Percentiles rank a stretch among this genome's conserved stretches.
Evolutionary conservation across 2,113 vertebrate species (phyloP).

Genomic region (Cynoglossus semilaevis): DNA sequence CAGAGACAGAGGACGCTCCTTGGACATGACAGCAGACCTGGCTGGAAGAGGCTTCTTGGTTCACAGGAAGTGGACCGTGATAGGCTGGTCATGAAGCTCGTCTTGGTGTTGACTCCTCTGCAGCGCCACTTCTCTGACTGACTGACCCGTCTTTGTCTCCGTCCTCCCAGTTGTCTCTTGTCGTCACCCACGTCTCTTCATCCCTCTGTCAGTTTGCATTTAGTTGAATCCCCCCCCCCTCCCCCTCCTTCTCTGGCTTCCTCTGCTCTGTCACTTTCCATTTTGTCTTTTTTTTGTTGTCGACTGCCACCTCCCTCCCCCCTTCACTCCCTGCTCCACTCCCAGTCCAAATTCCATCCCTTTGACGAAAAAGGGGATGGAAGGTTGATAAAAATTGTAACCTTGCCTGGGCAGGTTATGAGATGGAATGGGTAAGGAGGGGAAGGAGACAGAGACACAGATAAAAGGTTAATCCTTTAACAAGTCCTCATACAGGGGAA

Average conservation of each 20-base stretch:
- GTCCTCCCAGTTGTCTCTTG: slow-evolving; percentile 55
- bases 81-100: slow-evolving; percentile 41
- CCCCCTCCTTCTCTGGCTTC: slow-evolving; percentile 68
- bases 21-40: slow-evolving; percentile 46
- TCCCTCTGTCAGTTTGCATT: slow-evolving; percentile 78
- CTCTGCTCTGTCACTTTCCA: slow-evolving; percentile 74
- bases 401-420: slow-evolving; percentile 52
- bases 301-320: neutral
- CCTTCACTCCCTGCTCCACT: slow-evolving; percentile 8
- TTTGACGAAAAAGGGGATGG: slow-evolving; percentile 35
- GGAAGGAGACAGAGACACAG: slow-evolving; percentile 22
- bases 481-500: slow-evolving; percentile 59
- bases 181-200: slow-evolving; percentile 72
- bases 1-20: slow-evolving; percentile 13
- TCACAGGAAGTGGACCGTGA: slow-evolving; percentile 47
- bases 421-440: slow-evolving; percentile 24
- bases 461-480: slow-evolving; percentile 71
- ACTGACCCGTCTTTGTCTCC: slow-evolving; percentile 43
- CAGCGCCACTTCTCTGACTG: slow-evolving; percentile 34
- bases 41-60: slow-evolving; percentile 44
- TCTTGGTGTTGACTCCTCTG: slow-evolving; percentile 37
- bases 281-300: slow-evolving; percentile 57
- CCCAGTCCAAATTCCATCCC: slow-evolving; percentile 48
- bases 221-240: slow-evolving; percentile 71
- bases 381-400: slow-evolving; percentile 44